A percentile compares a stretch with the other conserved stretches of the same genome.
Evolutionary conservation across 2,797 vertebrate genomes (phyloP).

Genomic region (Sebastes trivittatus): DNA sequence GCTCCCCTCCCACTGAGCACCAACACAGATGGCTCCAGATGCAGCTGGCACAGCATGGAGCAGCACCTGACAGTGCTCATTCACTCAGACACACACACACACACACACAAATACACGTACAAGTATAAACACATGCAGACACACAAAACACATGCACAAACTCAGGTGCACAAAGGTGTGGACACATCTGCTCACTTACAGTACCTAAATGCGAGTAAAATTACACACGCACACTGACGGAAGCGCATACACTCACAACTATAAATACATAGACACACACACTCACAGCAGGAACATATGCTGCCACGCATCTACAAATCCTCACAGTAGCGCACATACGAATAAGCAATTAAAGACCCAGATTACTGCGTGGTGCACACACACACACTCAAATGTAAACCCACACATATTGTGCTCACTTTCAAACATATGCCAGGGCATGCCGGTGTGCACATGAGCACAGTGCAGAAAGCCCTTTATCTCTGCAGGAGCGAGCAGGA

Average conservation of each 20-base stretch:
- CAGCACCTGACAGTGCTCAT: slow-evolving; percentile 81
- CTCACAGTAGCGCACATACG: slow-evolving; percentile 70
- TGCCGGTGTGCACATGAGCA: slow-evolving; percentile 64
- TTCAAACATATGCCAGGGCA: slow-evolving; percentile 75
- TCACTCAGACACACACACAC: slow-evolving; percentile 58
- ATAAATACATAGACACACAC: slow-evolving; percentile 56
- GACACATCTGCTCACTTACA: slow-evolving; percentile 62
- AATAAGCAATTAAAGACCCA: slow-evolving; percentile 76
- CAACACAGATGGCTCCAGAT: slow-evolving; percentile 84
- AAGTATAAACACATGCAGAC: slow-evolving; percentile 56
- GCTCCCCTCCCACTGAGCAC: slow-evolving; percentile 72
- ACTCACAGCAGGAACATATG: slow-evolving; percentile 80
- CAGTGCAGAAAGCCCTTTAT: slow-evolving; percentile 69
- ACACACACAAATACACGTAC: slow-evolving; percentile 49
- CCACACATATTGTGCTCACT: slow-evolving; percentile 72
- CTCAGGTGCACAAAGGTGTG: slow-evolving; percentile 34
- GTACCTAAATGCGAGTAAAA: slow-evolving; percentile 57
- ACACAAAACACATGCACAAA: slow-evolving; percentile 28
- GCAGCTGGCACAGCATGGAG: slow-evolving; percentile 80
- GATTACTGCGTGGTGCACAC: slow-evolving; percentile 57
- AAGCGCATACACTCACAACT: slow-evolving; percentile 49
- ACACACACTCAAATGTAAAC: slow-evolving; percentile 60
- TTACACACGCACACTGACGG: slow-evolving; percentile 24
- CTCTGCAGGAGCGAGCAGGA: slow-evolving; percentile 54
- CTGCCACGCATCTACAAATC: slow-evolving; percentile 75